Conservation (phyloP, 2,888 invertebrate species). For the Drosophila tripunctata region DNA sequence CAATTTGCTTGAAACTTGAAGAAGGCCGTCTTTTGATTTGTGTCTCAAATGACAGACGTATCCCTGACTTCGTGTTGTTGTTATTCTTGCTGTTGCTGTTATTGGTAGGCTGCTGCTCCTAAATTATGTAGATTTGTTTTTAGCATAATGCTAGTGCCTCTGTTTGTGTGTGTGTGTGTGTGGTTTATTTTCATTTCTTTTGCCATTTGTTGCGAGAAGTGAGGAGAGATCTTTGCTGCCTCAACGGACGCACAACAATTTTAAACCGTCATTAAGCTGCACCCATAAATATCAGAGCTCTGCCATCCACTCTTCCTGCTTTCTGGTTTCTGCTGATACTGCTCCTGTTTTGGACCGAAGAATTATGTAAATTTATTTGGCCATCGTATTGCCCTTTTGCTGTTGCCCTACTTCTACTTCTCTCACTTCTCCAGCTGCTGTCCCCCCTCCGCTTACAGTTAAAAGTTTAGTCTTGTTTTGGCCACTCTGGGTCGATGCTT, state of each 20-base stretch:
- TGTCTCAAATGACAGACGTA: conserved; percentile 57
- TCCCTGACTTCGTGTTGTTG: neutral
- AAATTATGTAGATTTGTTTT: conserved; percentile 79
- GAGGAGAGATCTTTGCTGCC: conserved; percentile 34
- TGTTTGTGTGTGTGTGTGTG: conserved; percentile 26
- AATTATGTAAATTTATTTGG: conserved; percentile 77
- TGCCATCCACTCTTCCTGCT: conserved; percentile 9
- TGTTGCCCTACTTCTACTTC: conserved; percentile 39
- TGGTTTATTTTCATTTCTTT: conserved; percentile 28
- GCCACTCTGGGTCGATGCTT: conserved; percentile 28
- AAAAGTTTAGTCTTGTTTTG: conserved; percentile 24
- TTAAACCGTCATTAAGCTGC: conserved; percentile 76
- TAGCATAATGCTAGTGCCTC: conserved; percentile 68
- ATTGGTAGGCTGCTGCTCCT: conserved; percentile 46
- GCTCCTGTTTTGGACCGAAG: conserved; percentile 45
- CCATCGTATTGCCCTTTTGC: conserved; percentile 61
- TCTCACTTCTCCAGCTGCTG: neutral
- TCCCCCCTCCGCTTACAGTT: neutral
- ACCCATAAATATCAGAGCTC: conserved; percentile 69
- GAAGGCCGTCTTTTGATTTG: conserved; percentile 63
- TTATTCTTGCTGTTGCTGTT: neutral
- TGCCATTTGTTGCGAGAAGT: conserved; percentile 3
- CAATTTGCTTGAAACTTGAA: conserved; percentile 51
- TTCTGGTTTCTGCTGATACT: neutral
- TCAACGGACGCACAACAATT: conserved; percentile 57